Conservation (phyloP, 2,113 vertebrate genomes). For the Callipepla squamata region DNA sequence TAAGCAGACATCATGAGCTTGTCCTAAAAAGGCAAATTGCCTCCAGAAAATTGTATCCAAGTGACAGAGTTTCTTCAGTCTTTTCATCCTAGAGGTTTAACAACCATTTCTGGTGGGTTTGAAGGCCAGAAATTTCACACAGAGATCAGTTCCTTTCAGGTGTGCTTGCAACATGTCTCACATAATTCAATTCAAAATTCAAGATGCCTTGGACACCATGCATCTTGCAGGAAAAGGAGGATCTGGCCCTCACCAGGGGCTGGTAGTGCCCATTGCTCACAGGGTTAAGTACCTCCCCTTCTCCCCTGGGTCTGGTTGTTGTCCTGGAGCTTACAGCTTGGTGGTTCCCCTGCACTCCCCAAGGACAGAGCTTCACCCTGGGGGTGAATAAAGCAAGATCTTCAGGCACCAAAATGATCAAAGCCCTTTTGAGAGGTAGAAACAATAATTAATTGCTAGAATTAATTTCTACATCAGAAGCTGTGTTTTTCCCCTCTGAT, state of each 20-base stretch:
- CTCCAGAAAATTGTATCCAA: neutral
- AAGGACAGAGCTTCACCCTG: neutral
- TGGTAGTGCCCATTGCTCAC: neutral
- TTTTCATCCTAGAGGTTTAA: neutral
- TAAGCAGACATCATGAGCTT: accelerated
- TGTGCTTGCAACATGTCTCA: neutral
- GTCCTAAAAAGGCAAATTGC: neutral
- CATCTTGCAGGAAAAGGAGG: neutral
- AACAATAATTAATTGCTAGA: neutral
- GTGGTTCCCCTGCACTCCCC: neutral
- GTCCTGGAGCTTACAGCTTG: neutral
- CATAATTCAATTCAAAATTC: neutral
- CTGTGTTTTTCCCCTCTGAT: neutral
- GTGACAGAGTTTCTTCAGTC: neutral
- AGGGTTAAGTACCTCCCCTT: neutral
- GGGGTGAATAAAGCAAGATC: neutral
- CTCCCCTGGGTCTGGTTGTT: neutral
- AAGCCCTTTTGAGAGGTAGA: neutral
- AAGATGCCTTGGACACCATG: neutral
- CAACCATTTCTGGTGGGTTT: neutral
- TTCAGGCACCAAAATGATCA: neutral
- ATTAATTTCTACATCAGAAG: neutral
- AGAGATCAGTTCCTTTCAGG: neutral
- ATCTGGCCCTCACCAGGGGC: neutral
- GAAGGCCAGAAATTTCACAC: neutral